A percentile compares a stretch with the other conserved stretches of the same genome.
Conservation (phyloP, 2,113 vertebrate species). For the Pedetes capensis region DNA sequence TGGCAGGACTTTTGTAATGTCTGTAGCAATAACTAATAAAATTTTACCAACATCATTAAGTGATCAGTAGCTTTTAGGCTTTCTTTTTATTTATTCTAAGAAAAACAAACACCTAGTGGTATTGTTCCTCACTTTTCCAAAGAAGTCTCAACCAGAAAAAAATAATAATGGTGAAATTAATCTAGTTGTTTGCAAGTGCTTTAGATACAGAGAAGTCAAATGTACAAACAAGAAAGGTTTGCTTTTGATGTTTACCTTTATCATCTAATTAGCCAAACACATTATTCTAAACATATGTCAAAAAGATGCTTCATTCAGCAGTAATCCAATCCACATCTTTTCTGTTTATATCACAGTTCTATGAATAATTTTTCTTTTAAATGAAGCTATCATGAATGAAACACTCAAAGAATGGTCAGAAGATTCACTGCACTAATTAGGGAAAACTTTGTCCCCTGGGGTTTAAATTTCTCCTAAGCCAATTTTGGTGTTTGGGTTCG, state of each 20-base stretch:
- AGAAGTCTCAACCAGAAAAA: constrained; percentile 31
- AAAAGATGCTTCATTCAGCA: constrained; percentile 25
- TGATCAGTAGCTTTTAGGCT: constrained; percentile 61
- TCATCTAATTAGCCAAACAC: constrained; percentile 11
- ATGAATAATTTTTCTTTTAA: constrained; percentile 36
- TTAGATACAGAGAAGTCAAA: constrained; percentile 18
- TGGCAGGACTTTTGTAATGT: background rate
- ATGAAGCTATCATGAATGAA: background rate
- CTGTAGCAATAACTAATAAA: constrained; percentile 61
- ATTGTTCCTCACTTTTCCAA: constrained; percentile 14
- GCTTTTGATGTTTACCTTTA: constrained; percentile 40
- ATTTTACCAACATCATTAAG: constrained; percentile 61
- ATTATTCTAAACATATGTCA: constrained; percentile 17
- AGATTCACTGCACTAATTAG: background rate
- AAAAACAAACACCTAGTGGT: background rate
- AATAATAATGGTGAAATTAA: background rate
- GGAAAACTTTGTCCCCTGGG: background rate
- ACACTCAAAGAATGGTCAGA: background rate
- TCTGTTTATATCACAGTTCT: background rate
- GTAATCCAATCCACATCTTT: constrained; percentile 32
- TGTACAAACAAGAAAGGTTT: background rate
- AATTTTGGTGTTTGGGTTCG: background rate
- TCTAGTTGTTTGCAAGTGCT: background rate
- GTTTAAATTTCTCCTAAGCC: background rate
- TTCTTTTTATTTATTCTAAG: constrained; percentile 42